A percentile compares a stretch with the other conserved stretches of the same genome.
These are phyloP conservation scores for Pavo muticus DNA, from an alignment of 2,113 vertebrate genomes.

Conservation along the genomic window DNA sequence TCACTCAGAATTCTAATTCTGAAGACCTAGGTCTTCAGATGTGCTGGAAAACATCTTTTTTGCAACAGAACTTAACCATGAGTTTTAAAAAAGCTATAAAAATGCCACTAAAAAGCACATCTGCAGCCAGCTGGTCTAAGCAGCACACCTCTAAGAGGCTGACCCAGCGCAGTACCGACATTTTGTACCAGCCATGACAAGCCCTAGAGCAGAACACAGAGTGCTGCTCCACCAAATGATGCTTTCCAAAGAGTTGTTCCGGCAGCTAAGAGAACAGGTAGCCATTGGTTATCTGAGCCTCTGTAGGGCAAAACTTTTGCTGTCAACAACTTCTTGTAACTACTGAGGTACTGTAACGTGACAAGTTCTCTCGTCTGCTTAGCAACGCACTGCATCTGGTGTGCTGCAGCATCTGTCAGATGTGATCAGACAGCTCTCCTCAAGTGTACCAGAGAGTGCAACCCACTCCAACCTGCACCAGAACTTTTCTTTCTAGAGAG, in stretches of 20 bases:
- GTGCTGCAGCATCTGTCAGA: not conserved
- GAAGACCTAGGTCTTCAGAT: not conserved
- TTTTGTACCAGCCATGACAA: not conserved
- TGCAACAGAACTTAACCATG: not conserved
- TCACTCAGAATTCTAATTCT: not conserved
- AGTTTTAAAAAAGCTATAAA: not conserved
- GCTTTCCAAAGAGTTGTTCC: not conserved
- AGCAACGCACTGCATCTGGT: not conserved
- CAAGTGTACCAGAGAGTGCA: fast-evolving
- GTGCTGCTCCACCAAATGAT: fast-evolving
- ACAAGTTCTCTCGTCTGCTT: not conserved
- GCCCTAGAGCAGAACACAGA: not conserved
- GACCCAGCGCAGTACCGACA: not conserved
- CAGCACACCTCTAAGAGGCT: fast-evolving
- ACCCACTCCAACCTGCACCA: fast-evolving
- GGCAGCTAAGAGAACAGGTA: not conserved
- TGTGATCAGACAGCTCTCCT: no score
- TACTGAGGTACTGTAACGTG: fast-evolving
- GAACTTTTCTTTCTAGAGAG: not conserved
- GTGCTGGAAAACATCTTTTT: not conserved
- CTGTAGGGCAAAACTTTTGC: not conserved
- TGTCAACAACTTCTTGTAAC: not conserved
- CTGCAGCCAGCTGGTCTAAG: not conserved
- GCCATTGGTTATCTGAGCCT: not conserved
- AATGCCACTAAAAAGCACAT: not conserved